phyloP scores from a whole-genome alignment of 2,113 vertebrate species.

The Elanoides forficatus region DNA sequence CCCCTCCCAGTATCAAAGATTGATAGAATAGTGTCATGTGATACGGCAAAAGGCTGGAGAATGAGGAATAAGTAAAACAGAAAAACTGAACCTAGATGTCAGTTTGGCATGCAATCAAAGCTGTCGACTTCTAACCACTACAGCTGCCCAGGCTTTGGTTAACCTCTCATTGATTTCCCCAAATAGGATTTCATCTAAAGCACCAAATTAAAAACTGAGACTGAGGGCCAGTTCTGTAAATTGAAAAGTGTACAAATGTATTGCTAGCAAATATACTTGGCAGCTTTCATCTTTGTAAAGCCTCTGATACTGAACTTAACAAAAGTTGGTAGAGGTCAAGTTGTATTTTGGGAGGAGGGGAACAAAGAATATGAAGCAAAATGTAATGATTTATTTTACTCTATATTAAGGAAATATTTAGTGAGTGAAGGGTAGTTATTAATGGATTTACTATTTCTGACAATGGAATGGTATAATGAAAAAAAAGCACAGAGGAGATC shows the following conservation, averaged over 20 bases:
- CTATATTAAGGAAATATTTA: neutral
- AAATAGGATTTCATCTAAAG: conserved; percentile 59
- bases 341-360: neutral
- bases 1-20: neutral
- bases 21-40: neutral
- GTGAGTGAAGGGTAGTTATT: neutral
- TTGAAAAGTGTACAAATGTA: conserved; percentile 63
- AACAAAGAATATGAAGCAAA: neutral
- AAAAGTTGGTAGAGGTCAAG: neutral
- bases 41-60: conserved; percentile 3
- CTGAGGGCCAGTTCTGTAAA: conserved; percentile 20
- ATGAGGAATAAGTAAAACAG: neutral
- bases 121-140: conserved; percentile 20
- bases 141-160: conserved; percentile 52
- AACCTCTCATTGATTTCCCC: conserved; percentile 60
- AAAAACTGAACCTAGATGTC: conserved; percentile 42
- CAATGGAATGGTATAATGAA: neutral
- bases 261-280: conserved; percentile 19
- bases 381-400: neutral
- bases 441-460: neutral
- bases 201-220: conserved; percentile 62
- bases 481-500: neutral
- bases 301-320: neutral
- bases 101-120: conserved; percentile 38
- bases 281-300: conserved; percentile 30